phyloP scores from a whole-genome alignment of 2,113 vertebrate species.

The Dipodomys ordii region DNA sequence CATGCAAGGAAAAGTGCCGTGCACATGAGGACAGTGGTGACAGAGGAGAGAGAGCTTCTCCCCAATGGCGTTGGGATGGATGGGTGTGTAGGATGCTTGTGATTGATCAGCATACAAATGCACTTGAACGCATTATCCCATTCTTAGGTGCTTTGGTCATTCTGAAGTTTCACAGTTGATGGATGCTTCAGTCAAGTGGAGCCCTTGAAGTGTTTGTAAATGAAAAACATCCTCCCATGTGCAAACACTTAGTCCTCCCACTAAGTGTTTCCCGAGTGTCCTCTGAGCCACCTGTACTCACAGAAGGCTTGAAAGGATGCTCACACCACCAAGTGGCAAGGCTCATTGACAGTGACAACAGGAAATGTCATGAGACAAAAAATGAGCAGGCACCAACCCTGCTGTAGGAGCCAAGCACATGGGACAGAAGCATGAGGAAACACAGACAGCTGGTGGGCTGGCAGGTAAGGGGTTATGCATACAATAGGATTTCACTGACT shows the following conservation, averaged over 20 bases:
- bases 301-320: not conserved
- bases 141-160: not conserved
- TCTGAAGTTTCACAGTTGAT: not conserved
- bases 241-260: not conserved
- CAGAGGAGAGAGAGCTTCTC: too few species aligned
- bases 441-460: not conserved
- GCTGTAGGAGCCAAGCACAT: not conserved
- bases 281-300: not conserved
- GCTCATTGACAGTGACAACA: not conserved
- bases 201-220: not conserved
- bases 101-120: not conserved
- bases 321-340: not conserved
- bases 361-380: not conserved
- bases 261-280: not conserved
- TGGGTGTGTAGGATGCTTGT: not conserved
- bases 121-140: not conserved
- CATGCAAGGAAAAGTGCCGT: not conserved
- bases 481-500: constrained; percentile 18
- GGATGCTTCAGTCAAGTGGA: not conserved
- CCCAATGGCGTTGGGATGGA: too few species aligned
- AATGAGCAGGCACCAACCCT: not conserved
- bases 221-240: not conserved
- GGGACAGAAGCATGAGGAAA: not conserved
- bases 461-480: not conserved
- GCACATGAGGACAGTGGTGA: too few species aligned